Conservation (phyloP, 1,140 invertebrate genomes). For the Hyles euphorbiae region DNA sequence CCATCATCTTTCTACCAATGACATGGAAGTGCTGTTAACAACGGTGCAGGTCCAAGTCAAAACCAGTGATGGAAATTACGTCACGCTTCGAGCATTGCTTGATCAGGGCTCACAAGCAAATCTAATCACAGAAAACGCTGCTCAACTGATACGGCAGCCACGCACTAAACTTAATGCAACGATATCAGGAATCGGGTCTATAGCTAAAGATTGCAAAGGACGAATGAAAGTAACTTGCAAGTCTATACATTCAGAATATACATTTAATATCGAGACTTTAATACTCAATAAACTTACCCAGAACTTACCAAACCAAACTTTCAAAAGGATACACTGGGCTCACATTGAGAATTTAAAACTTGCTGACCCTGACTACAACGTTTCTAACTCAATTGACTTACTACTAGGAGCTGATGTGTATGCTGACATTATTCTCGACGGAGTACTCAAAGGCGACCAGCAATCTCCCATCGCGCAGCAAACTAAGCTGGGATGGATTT, state of each 20-base stretch:
- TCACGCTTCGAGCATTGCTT: neutral
- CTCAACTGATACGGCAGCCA: neutral
- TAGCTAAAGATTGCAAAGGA: neutral
- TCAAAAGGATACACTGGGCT: neutral
- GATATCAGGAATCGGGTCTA: neutral
- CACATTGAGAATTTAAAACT: constrained; percentile 17
- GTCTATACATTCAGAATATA: neutral
- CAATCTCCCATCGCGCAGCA: constrained; percentile 23
- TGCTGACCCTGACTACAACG: constrained; percentile 15
- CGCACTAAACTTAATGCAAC: neutral
- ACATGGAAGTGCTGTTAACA: neutral
- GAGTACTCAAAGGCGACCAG: constrained; percentile 12
- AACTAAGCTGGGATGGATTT: constrained; percentile 29
- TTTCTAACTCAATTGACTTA: constrained; percentile 18
- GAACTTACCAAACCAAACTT: neutral
- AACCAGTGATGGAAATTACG: neutral
- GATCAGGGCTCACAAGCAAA: neutral
- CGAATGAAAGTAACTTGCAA: neutral
- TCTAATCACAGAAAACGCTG: neutral
- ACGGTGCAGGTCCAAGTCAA: neutral
- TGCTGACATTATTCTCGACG: constrained; percentile 18
- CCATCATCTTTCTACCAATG: no score
- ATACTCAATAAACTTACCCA: neutral
- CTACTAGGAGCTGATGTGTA: constrained; percentile 27
- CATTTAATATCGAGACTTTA: neutral